Evolutionary conservation across 2,888 invertebrate genomes (phyloP).

Genomic region (Maniola hyperantus): DNA sequence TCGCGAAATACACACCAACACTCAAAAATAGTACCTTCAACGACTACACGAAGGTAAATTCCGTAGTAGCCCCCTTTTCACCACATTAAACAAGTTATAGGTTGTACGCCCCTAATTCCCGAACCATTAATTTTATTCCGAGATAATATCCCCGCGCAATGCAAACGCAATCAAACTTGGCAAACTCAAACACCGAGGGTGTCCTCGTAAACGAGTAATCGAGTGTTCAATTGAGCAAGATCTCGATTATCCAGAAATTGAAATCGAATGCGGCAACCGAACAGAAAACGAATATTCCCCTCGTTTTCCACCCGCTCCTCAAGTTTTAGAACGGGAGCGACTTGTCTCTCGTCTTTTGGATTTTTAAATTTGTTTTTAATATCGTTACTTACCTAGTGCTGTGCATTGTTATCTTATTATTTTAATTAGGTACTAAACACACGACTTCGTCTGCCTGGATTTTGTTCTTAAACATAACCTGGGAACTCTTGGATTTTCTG

Average conservation of each 20-base stretch:
- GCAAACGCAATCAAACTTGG: slow-evolving; percentile 77
- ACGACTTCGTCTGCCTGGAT: no score
- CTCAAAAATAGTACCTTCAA: no score
- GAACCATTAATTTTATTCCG: slow-evolving; percentile 60
- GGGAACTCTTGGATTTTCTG: no score
- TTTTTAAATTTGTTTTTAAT: slow-evolving; percentile 19
- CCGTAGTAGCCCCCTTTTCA: slow-evolving; percentile 24
- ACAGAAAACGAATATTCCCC: slow-evolving; percentile 67
- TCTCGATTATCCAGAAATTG: slow-evolving; percentile 78
- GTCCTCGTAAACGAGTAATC: slow-evolving; percentile 77
- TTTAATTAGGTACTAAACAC: no score
- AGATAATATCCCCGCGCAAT: slow-evolving; percentile 64
- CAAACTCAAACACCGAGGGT: slow-evolving; percentile 75
- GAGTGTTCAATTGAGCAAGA: slow-evolving; percentile 80
- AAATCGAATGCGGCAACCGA: slow-evolving; percentile 70
- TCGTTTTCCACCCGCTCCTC: slow-evolving; percentile 33
- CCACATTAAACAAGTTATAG: slow-evolving; percentile 28
- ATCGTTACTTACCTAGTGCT: not conserved
- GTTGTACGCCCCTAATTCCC: slow-evolving; percentile 45
- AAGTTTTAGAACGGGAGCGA: slow-evolving; percentile 26
- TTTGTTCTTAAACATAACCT: no score
- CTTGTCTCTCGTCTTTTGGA: slow-evolving; percentile 22
- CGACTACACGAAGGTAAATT: slow-evolving; percentile 5
- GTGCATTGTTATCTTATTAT: no score
- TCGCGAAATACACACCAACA: no score